A percentile compares a stretch with the other conserved stretches of the same genome.
These are phyloP conservation scores for Theocolax elegans DNA, from an alignment of 1,140 invertebrate species.

Conservation along the genomic window DNA sequence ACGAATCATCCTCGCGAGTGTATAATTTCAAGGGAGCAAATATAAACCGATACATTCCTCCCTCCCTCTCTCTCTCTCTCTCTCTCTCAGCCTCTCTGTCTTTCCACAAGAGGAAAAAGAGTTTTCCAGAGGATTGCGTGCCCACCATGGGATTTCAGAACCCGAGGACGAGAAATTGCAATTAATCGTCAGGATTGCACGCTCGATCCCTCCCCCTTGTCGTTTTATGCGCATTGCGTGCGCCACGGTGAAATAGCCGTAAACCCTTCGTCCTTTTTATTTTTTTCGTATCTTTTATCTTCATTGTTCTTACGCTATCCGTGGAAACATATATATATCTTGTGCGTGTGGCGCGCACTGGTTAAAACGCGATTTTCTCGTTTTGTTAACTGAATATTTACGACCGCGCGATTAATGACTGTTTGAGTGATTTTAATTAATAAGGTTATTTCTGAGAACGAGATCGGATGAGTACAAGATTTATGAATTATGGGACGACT, in stretches of 20 bases:
- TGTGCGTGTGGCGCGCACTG: not conserved
- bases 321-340: not conserved
- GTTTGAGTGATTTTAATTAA: slow-evolving; percentile 30
- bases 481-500: slow-evolving; percentile 12
- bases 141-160: not conserved
- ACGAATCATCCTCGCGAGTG: too few species aligned
- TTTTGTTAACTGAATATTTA: slow-evolving; percentile 6
- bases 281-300: slow-evolving; percentile 10
- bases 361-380: not conserved
- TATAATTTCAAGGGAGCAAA: too few species aligned
- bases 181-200: slow-evolving; percentile 24
- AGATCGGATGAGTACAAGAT: slow-evolving; percentile 21
- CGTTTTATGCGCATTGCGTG: slow-evolving; percentile 14
- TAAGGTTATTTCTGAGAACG: slow-evolving; percentile 9
- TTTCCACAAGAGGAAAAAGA: too few species aligned
- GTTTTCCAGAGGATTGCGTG: too few species aligned
- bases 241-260: not conserved
- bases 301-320: slow-evolving; percentile 18
- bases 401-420: slow-evolving; percentile 21
- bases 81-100: not conserved
- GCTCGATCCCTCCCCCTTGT: not conserved
- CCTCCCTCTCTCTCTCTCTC: not conserved
- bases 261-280: not conserved
- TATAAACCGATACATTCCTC: too few species aligned
- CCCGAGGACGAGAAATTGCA: not conserved